Evolutionary conservation across 2,888 invertebrate genomes (phyloP).

Genomic region (Platycheirus rosarum): DNA sequence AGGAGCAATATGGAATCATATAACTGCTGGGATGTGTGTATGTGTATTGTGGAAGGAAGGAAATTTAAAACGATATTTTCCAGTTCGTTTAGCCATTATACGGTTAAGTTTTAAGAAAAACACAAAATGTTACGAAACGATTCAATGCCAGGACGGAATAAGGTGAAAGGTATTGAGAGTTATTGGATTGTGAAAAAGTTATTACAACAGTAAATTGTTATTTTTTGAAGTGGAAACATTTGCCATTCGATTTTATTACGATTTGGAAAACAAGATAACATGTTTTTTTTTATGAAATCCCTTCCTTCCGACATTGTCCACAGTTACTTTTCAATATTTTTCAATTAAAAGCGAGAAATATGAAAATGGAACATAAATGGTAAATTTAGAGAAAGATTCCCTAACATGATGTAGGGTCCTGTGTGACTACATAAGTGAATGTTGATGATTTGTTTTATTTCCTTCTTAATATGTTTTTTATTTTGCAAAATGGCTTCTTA

Average conservation of each 20-base stretch:
- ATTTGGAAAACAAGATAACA: neutral
- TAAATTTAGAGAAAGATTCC: too few species aligned
- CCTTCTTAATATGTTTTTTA: too few species aligned
- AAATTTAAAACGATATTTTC: conserved; percentile 24
- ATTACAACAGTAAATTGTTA: conserved; percentile 3
- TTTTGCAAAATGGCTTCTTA: too few species aligned
- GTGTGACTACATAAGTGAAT: too few species aligned
- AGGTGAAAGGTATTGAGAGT: conserved; percentile 6
- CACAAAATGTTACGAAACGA: neutral
- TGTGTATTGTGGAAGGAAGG: neutral
- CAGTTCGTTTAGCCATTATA: conserved; percentile 2
- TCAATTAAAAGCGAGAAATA: too few species aligned
- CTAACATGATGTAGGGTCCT: too few species aligned
- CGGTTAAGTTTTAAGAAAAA: neutral
- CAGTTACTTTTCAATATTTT: too few species aligned
- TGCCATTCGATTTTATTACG: neutral
- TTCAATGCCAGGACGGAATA: neutral
- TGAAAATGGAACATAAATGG: too few species aligned
- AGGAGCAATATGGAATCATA: neutral
- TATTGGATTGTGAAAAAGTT: conserved; percentile 2
- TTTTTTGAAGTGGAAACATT: conserved; percentile 3
- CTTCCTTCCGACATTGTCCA: too few species aligned
- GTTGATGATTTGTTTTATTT: too few species aligned
- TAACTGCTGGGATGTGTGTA: neutral
- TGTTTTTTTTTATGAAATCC: too few species aligned